Percentiles rank a stretch among this genome's conserved stretches.
Evolutionary conservation across 1,140 invertebrate genomes (phyloP).

Genomic region (Sminthurides bifidus): DNA sequence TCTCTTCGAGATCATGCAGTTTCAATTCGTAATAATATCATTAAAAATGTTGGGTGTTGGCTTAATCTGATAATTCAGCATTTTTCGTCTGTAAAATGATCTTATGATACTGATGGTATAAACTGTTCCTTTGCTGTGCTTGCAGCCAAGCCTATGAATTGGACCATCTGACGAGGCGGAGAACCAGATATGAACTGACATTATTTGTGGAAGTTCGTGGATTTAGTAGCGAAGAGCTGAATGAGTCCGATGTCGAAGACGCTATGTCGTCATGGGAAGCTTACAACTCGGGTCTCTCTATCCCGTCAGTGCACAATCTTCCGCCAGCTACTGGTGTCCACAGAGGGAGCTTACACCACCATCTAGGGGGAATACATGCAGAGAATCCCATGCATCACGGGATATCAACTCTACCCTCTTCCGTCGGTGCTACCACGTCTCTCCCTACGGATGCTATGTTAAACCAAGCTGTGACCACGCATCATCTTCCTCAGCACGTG

Average conservation of each 20-base stretch:
- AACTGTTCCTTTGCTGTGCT: too few relatives aligned
- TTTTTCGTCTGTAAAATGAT: too few relatives aligned
- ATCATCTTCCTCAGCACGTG: constrained; percentile 6
- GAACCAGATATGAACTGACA: too few relatives aligned
- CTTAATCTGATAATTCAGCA: too few relatives aligned
- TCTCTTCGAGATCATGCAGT: too few relatives aligned
- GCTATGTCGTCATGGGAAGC: background rate
- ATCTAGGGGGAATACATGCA: background rate
- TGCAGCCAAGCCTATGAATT: too few relatives aligned
- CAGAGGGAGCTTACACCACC: background rate
- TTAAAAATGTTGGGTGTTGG: too few relatives aligned
- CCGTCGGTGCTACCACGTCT: background rate
- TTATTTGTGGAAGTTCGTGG: too few relatives aligned
- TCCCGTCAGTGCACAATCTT: background rate
- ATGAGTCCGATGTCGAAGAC: background rate
- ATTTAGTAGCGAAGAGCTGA: background rate
- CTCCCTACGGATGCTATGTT: background rate
- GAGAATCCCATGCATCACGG: background rate
- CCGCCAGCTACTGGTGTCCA: background rate
- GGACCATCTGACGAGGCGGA: too few relatives aligned
- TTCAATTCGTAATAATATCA: too few relatives aligned
- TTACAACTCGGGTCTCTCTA: background rate
- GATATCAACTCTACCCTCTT: background rate
- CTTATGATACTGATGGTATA: too few relatives aligned
- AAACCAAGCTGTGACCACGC: background rate